Base-by-base conservation (phyloP, 2,888 invertebrate species). In the Stenotaenia linearis region DNA sequence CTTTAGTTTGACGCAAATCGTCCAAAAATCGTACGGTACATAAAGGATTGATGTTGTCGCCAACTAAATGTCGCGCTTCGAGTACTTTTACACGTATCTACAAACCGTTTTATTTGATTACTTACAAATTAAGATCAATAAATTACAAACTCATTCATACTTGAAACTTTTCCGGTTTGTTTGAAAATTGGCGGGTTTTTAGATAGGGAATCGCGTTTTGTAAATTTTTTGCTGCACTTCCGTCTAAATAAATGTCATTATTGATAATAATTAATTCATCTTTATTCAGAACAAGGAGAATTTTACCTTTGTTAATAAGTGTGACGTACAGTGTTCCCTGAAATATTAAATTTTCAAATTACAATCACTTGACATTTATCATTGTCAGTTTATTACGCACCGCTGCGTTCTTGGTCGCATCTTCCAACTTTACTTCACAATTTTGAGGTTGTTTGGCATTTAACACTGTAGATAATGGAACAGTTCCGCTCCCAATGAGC, bases 21-120 rank as follows among this genome's bases (percentile, higher is more conserved):
- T 86, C 85, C 80, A 82, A 84, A 75, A 86, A 84, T 0, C 84
- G 84, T 30, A 88, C 84, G 40, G 86, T 84, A 50, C 86, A 84
- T 75, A 87, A 85, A 10, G 88, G 87, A 82, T 86, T 85, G 69
- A 88, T 85, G 83, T 87, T 87, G 69, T 84, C 84, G 2, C 87
- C 87, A 40, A 86, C 84, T 75, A 88, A 84, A 83, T 87, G 87
- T 23, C 87, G 83, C 0, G 86, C 87, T 82, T 87, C 86, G 9
- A 87, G 84, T 15, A 88, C 84, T 82, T 86, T 86, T 15, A 88
- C 84, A 30, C 88, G 83, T 21, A 88, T 83, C 87, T 87, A 82
- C 10, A 7, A 25, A 32, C 7, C 12, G 28, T 75, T 32, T 75
- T 28, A 25, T 21, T 30, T 23, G 15, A 28, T 25, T 75, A 18